These are phyloP conservation scores for Notospermus geniculatus DNA, from an alignment of 1,140 invertebrate genomes.

Conservation along the genomic window DNA sequence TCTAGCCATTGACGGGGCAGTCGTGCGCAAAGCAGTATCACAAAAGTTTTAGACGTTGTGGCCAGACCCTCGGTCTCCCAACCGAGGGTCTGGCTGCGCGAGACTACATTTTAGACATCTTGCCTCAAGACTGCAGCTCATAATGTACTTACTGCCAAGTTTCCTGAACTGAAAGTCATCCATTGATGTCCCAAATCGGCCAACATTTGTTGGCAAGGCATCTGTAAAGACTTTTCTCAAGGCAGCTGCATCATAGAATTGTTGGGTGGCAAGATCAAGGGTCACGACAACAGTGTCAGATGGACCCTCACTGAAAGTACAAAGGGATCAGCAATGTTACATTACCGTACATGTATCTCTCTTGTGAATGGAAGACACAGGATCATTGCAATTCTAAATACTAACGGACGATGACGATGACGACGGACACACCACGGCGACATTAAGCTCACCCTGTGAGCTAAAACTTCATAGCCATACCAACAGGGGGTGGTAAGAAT, in stretches of 20 bases:
- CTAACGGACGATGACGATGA: too few relatives aligned
- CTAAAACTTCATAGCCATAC: neutral
- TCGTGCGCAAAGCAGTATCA: too few relatives aligned
- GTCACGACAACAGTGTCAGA: slow-evolving; percentile 36
- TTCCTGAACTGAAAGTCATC: slow-evolving; percentile 58
- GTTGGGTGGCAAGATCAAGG: slow-evolving; percentile 57
- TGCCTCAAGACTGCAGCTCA: neutral
- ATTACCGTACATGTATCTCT: neutral
- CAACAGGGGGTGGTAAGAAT: neutral
- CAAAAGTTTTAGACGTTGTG: too few relatives aligned
- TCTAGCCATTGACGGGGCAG: too few relatives aligned
- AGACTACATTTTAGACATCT: too few relatives aligned
- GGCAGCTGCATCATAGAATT: slow-evolving; percentile 42
- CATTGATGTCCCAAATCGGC: slow-evolving; percentile 40
- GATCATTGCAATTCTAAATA: too few relatives aligned
- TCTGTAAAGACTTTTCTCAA: slow-evolving; percentile 50
- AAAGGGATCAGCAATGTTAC: neutral
- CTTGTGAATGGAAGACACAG: neutral
- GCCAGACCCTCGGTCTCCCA: too few relatives aligned
- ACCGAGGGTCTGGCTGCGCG: too few relatives aligned
- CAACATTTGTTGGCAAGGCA: slow-evolving; percentile 42
- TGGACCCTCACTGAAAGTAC: slow-evolving; percentile 18
- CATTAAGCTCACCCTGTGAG: neutral
- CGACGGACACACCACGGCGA: too few relatives aligned
- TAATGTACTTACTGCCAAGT: slow-evolving; percentile 56